phyloP scores from a whole-genome alignment of 2,113 vertebrate species.

The Hystrix cristata region DNA sequence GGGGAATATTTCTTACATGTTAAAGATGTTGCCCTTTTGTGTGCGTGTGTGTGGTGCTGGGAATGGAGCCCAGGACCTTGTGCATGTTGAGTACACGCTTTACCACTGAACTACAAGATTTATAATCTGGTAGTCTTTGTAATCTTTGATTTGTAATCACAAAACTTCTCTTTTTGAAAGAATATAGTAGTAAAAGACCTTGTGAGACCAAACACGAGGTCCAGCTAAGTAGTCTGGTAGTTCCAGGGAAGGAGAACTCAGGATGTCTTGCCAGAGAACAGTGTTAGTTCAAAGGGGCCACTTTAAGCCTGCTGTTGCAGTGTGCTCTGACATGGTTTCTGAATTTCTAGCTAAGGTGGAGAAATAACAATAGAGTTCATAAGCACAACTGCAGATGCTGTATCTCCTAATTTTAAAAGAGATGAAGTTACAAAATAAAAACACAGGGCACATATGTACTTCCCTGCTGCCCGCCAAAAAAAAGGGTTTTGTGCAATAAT shows the following conservation, averaged over 20 bases:
- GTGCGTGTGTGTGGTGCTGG: not conserved
- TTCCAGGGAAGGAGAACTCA: not conserved
- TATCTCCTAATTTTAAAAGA: constrained; percentile 39
- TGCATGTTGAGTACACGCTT: not conserved
- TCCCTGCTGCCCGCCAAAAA: not conserved
- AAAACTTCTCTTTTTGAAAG: not conserved
- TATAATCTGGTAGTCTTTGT: not conserved
- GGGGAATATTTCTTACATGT: not conserved
- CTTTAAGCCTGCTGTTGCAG: not conserved
- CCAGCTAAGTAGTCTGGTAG: not conserved
- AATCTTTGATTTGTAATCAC: constrained; percentile 10
- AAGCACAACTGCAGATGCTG: not conserved
- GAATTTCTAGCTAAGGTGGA: constrained; percentile 26
- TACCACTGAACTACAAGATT: not conserved
- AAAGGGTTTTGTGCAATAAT: constrained; percentile 5
- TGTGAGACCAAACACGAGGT: not conserved
- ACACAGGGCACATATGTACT: not conserved
- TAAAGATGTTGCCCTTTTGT: not conserved
- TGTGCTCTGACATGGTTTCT: not conserved
- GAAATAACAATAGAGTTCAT: not conserved
- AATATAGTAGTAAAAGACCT: not conserved
- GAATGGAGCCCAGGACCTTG: not conserved
- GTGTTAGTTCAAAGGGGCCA: constrained; percentile 12
- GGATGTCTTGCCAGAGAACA: not conserved
- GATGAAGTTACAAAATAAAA: not conserved